Evolutionary conservation across 2,797 vertebrate genomes (phyloP), one percentile per base, ranked within the genome.

Genomic region (Anableps anableps): DNA sequence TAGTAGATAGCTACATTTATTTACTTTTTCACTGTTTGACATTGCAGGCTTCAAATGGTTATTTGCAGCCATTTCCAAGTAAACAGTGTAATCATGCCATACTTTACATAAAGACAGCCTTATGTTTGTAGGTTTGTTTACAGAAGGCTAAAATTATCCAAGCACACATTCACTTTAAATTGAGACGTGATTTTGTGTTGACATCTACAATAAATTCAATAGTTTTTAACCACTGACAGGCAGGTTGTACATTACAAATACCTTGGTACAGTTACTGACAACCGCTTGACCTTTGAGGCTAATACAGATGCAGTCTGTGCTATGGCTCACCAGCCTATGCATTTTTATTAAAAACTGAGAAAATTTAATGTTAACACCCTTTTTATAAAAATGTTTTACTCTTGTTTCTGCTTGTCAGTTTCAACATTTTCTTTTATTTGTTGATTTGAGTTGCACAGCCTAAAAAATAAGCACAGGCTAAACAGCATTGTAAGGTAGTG

Each of bases 31-130:
- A 47, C 77, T 78, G 76, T 85, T 80, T 85, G 84, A 87, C 84
- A 79, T 80, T 85, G 80, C 82, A 87, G 76, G 81, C 84, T 86
- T 75, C 60, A 73, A 77, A 53, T 80, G 86, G 77, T 83, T 88
- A 80, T 83, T 82, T 93, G 85, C 62, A 48, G 78, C 75, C 80
- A 66, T 83, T 87, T 74, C 66, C 77, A 58, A 58, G 8, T 26
- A 72, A 80, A 31, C 29, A 11, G 75, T 72, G 60, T 80, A 81
- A 62, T 83, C 80, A 76, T 68, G n/a, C 53, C 29, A 31, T 75
- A 75, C 50, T 77, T 86, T 82, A 76, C 62, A 82, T 75, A 62
- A 73, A 84, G 79, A 50, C 26, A 71, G 77, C 70, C 51, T 77
- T 82, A 31, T 60, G 84, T 86, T 77, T 73, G 74, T 58, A 62